A percentile compares a stretch with the other conserved stretches of the same genome.
Evolutionary conservation across 2,113 vertebrate species (phyloP).

Genomic region (Loxodonta africana): DNA sequence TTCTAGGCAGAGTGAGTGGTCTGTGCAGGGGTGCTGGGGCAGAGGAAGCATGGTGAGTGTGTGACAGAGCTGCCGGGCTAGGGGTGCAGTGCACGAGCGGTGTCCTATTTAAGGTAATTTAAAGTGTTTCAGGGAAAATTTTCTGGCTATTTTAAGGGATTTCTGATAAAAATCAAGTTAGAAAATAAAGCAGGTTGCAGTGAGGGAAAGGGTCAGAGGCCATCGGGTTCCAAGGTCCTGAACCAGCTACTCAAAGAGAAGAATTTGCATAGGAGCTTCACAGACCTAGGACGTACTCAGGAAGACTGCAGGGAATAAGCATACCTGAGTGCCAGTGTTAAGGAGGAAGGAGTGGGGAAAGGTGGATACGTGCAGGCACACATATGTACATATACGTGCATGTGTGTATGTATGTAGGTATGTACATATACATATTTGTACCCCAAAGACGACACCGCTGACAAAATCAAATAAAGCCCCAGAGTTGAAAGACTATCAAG

Average conservation of each 20-base stretch:
- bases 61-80: neutral
- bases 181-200: neutral
- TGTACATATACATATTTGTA: neutral
- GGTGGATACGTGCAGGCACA: neutral
- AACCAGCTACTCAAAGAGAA: neutral
- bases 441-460: neutral
- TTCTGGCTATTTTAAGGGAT: neutral
- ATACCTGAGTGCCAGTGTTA: neutral
- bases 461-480: neutral
- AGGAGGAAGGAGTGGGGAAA: neutral
- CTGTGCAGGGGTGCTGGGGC: neutral
- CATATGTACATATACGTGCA: no score
- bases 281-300: neutral
- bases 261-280: neutral
- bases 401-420: no score
- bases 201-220: neutral
- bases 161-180: neutral
- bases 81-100: neutral
- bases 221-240: neutral
- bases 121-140: neutral
- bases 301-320: neutral
- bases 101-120: neutral
- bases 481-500: neutral
- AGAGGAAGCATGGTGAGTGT: neutral
- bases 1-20: no score